A percentile compares a stretch with the other conserved stretches of the same genome.
phyloP scores from a whole-genome alignment of 2,113 vertebrate species.

The Prolemur simus region DNA sequence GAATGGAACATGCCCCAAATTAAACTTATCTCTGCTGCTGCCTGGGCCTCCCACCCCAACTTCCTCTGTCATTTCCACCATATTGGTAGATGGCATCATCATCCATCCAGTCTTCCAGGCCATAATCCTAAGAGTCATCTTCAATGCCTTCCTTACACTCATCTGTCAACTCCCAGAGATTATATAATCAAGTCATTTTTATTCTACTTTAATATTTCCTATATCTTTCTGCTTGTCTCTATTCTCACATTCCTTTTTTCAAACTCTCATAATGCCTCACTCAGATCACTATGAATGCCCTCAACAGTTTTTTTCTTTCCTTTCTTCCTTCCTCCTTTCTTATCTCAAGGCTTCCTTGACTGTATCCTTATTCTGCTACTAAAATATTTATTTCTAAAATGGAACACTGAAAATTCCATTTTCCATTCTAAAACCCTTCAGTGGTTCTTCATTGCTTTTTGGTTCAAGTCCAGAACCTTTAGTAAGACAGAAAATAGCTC shows the following conservation, averaged over 20 bases:
- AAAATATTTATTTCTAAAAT: conserved; percentile 16
- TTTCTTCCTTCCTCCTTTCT: conserved; percentile 5
- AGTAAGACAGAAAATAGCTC: conserved; percentile 6
- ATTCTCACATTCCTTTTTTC: not conserved
- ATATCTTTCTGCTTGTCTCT: not conserved
- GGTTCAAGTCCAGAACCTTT: not conserved
- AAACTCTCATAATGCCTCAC: not conserved
- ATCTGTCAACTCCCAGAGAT: not conserved
- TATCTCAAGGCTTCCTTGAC: conserved; percentile 15
- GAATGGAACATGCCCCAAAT: not conserved
- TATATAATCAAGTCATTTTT: not conserved
- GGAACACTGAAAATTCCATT: not conserved
- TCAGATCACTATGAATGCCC: not conserved
- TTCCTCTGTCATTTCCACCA: not conserved
- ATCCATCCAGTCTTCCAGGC: not conserved
- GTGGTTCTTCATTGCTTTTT: not conserved
- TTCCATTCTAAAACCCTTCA: conserved; percentile 2
- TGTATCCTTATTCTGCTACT: not conserved
- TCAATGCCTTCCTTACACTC: not conserved
- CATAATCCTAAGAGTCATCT: not conserved
- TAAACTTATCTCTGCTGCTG: not conserved
- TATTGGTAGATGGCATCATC: not conserved
- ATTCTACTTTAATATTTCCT: not conserved
- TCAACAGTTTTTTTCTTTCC: conserved; percentile 15
- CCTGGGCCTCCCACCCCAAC: not conserved